Evolutionary conservation across 2,113 vertebrate genomes (phyloP).

Genomic region (Cyprinodon tularosa): DNA sequence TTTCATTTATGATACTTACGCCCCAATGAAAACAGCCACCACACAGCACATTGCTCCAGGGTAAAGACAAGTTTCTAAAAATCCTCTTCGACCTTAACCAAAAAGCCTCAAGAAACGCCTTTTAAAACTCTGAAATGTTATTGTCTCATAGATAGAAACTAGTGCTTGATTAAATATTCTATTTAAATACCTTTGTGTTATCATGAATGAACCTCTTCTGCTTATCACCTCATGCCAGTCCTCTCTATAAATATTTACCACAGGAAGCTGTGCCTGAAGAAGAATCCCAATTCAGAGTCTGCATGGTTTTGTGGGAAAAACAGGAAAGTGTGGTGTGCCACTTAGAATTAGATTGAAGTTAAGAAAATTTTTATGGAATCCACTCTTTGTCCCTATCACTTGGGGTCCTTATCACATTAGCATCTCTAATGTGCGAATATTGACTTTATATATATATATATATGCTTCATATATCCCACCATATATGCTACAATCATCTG

Average conservation of each 20-base stretch:
- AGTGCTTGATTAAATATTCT: slow-evolving; percentile 74
- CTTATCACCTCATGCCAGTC: slow-evolving; percentile 78
- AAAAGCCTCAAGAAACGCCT: slow-evolving; percentile 55
- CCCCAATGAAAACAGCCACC: slow-evolving; percentile 21
- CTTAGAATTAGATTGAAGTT: slow-evolving; percentile 64
- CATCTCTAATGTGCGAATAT: slow-evolving; percentile 60
- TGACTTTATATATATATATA: slow-evolving; percentile 53
- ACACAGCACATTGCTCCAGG: slow-evolving; percentile 42
- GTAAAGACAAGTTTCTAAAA: slow-evolving; percentile 52
- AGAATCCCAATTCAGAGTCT: slow-evolving; percentile 76
- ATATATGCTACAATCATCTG: slow-evolving; percentile 46
- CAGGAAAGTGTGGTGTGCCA: slow-evolving; percentile 57
- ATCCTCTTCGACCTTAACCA: slow-evolving; percentile 67
- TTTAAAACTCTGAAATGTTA: slow-evolving; percentile 61
- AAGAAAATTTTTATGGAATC: slow-evolving; percentile 75
- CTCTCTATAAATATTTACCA: slow-evolving; percentile 81
- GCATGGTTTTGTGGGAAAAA: slow-evolving; percentile 58
- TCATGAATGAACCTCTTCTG: slow-evolving; percentile 71
- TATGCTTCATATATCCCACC: slow-evolving; percentile 49
- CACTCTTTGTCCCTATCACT: slow-evolving; percentile 65
- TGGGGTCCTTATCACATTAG: background rate
- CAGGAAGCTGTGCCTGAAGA: slow-evolving; percentile 55
- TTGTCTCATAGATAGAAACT: slow-evolving; percentile 66
- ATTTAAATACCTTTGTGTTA: slow-evolving; percentile 72
- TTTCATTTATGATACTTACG: slow-evolving; percentile 55